A percentile compares a stretch with the other conserved stretches of the same genome.
Evolutionary conservation across 2,888 invertebrate species (phyloP).

Genomic region (Lasioglossum malachurum): DNA sequence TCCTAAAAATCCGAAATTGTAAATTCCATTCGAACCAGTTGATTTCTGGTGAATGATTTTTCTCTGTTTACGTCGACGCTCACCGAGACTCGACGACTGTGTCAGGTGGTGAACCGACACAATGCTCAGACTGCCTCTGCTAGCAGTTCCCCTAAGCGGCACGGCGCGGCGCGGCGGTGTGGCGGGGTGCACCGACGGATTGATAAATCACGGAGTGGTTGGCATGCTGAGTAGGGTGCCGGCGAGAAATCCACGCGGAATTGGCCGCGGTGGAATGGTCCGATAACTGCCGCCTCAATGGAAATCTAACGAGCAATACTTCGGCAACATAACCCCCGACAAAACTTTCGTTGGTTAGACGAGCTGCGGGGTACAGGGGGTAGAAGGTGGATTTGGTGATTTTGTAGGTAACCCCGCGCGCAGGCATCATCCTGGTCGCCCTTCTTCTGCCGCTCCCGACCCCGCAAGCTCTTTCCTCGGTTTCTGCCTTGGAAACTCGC

Average conservation of each 20-base stretch:
- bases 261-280: conserved; percentile 19
- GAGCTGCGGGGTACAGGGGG: background rate
- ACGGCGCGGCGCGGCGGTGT: too few species aligned
- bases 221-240: background rate
- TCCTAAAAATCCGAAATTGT: background rate
- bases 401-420: conserved; percentile 55
- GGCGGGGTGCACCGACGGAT: background rate
- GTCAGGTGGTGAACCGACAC: background rate
- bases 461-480: conserved; percentile 22
- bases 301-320: conserved; percentile 73
- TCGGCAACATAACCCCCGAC: conserved; percentile 56
- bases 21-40: background rate
- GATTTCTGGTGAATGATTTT: background rate
- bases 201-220: conserved; percentile 22
- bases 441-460: conserved; percentile 26
- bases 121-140: background rate
- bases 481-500: conserved; percentile 61
- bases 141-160: background rate
- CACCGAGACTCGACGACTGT: background rate
- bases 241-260: conserved; percentile 14
- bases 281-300: conserved; percentile 61
- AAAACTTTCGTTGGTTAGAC: conserved; percentile 60
- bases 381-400: conserved; percentile 55
- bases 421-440: conserved; percentile 24
- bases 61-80: background rate